These are phyloP conservation scores for Aquatica leii DNA, from an alignment of 2,888 invertebrate species.

Conservation along the genomic window DNA sequence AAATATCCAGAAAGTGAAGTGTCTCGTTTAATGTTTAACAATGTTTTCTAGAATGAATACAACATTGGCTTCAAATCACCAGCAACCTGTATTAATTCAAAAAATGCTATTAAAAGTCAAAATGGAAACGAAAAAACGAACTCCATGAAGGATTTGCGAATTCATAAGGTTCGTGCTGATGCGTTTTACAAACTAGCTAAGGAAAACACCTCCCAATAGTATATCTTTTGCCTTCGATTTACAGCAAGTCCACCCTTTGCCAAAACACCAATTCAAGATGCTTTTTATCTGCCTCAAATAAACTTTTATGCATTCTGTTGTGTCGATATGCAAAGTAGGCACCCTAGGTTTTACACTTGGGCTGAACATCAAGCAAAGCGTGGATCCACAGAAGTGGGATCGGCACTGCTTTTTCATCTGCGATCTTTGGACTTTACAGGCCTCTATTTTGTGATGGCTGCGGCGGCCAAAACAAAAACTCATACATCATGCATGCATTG, in stretches of 20 bases:
- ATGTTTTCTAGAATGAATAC: not conserved
- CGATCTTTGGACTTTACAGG: not conserved
- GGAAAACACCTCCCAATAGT: not conserved
- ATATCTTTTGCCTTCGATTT: slow-evolving; percentile 12
- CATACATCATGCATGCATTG: too few relatives aligned
- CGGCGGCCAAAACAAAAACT: too few relatives aligned
- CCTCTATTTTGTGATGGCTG: too few relatives aligned
- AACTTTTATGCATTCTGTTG: slow-evolving; percentile 16
- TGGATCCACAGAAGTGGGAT: not conserved
- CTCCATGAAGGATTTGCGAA: too few relatives aligned
- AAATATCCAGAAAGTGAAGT: not conserved
- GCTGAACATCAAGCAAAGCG: not conserved
- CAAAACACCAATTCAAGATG: slow-evolving; percentile 22
- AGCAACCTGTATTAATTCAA: not conserved
- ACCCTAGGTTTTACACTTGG: slow-evolving; percentile 16
- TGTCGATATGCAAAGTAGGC: not conserved
- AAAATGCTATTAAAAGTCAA: not conserved
- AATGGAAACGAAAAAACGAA: too few relatives aligned
- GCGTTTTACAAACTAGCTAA: too few relatives aligned
- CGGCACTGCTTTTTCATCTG: not conserved
- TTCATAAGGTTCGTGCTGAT: too few relatives aligned
- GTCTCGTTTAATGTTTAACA: not conserved
- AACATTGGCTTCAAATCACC: not conserved
- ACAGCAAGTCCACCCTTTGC: slow-evolving; percentile 14
- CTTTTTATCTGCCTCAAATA: slow-evolving; percentile 17